Evolutionary conservation across 2,888 invertebrate genomes (phyloP), one percentile per base, ranked within the genome.

Genomic region (Drosophila neotestacea): DNA sequence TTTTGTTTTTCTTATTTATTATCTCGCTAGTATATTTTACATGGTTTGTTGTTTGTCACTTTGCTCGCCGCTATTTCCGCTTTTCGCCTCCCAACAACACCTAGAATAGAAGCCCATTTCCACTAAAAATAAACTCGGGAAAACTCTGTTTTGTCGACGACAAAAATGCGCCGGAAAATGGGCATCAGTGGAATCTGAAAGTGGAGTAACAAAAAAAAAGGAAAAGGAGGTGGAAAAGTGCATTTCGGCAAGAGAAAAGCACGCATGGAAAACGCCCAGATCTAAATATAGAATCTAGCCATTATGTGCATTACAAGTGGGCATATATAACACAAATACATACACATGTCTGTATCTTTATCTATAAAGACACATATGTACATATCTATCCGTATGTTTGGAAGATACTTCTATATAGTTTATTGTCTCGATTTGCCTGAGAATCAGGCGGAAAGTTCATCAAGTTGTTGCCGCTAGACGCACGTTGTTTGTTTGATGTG

Each of bases 101-200:
- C 48, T 46, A 50, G 32, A 52, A 59, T 32, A 50, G 39, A 47
- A 41, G 44, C 36, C 44, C 38, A 41, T 28, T 32, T 38, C 13
- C 70, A 27, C 11, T 80, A 83, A 83, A 85, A 79, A 81, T 85
- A 81, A 67, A 61, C 42, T 42, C 42, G 42, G 36, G 52, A 73
- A 77, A 58, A 38, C 44, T 46, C 44, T 5, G 44, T 28, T 42
- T 68, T 64, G 52, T 60, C 42, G 76, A 46, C 77, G 77, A 80
- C 73, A 80, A 78, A 80, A 80, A 78, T 77, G 70, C 54, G 56
- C 44, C 47, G 66, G 73, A 66, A 69, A 79, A 64, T 69, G 60
- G 34, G 46, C 46, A 54, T 39, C 44, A 54, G 41, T 32, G 63
- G 48, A 56, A 81, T 58, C 63, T 66, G 66, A 55, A 63, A 13